These are phyloP conservation scores for Grallaria varia DNA, from an alignment of 2,113 vertebrate species.

Conservation along the genomic window DNA sequence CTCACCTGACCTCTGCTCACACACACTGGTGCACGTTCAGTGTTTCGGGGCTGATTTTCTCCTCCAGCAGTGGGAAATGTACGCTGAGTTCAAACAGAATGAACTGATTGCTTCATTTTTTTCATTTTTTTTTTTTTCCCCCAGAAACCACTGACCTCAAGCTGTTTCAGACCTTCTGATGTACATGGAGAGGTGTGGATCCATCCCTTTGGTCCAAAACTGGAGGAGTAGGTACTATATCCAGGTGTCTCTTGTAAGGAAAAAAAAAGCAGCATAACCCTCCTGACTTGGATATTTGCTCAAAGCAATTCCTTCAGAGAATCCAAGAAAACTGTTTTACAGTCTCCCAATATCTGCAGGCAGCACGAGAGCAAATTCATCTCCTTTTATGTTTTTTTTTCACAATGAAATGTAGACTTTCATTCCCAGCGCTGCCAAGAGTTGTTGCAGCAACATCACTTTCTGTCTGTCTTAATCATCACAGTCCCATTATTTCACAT, in stretches of 20 bases:
- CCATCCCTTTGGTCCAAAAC: neutral
- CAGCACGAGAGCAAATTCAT: neutral
- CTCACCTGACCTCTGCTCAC: constrained; percentile 36
- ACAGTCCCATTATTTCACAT: neutral
- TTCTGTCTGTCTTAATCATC: constrained; percentile 17
- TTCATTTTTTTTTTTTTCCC: neutral
- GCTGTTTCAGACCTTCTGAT: neutral
- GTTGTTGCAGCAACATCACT: constrained; percentile 4
- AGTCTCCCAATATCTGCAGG: neutral
- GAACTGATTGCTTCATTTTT: neutral
- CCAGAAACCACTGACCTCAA: neutral
- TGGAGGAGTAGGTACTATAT: neutral
- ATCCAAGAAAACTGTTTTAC: neutral
- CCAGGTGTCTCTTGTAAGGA: neutral
- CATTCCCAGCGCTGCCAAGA: neutral
- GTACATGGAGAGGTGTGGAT: neutral
- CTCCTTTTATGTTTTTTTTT: constrained; percentile 46
- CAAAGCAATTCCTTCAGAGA: neutral
- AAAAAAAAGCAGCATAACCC: neutral
- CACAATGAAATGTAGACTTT: constrained; percentile 18
- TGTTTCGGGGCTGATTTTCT: neutral
- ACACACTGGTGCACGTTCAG: neutral
- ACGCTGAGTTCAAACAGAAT: neutral
- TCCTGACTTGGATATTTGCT: neutral
- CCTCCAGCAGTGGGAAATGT: neutral